Base-by-base conservation (phyloP, 2,797 vertebrate species). In the Enteromius mattozi region DNA sequence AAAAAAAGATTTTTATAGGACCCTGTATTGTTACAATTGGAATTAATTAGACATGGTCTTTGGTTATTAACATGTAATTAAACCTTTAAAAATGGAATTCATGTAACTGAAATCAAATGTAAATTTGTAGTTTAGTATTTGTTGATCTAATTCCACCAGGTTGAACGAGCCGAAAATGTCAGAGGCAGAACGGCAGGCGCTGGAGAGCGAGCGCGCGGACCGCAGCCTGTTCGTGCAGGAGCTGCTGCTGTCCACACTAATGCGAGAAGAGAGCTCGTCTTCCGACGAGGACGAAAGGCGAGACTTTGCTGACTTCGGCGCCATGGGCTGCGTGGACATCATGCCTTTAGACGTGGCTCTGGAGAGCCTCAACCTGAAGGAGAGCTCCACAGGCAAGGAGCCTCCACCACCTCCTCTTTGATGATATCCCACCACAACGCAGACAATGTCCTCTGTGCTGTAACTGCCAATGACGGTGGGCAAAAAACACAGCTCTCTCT, bases 241-340 rank as follows among this genome's bases (percentile, higher is more conserved):
- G 97, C 96, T 99, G 86, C 96, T 99, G 54, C 92, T 99, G 93
- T 98, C 98, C 86, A 98, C 98, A 45, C 93, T 99, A 91, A 97
- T 98, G 96, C 96, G 91, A 17, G 98, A 99, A 89, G 98, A 98
- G 93, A 98, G 97, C 94, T 98, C 97, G n/a, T 99, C 97, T 83
- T 99, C 98, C 4, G 97, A 99, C 68, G 98, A 98, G 95, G 98
- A 99, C 19, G 97, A 98, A 63, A 95, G 96, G 81, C 96, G 97
- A 89, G 97, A 98, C 92, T 97, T 99, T 94, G 97, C 96, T 65
- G 97, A 97, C 97, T 99, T 99, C 92, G 97, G 97, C 90, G 97
- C 98, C 96, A 99, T 99, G 97, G 98, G 98, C 95, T 99, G 97
- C 93, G 98, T 99, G 96, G 98, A 99, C 96, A 97, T 99, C 96